These are phyloP conservation scores for Nudaria mundana DNA, from an alignment of 2,888 invertebrate species.

Conservation along the genomic window DNA sequence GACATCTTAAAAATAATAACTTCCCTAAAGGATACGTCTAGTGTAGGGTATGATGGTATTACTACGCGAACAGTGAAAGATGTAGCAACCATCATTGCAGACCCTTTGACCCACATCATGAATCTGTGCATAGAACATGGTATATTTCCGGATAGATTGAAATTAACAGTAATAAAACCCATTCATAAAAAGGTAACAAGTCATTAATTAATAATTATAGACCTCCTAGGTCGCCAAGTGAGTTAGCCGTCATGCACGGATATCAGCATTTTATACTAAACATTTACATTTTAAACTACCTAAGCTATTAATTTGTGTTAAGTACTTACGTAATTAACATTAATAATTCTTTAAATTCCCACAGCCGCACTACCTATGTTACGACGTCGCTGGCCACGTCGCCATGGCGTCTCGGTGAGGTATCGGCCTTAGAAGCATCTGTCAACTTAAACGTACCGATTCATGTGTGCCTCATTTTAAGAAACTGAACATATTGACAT, in stretches of 20 bases:
- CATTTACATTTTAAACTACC: too few relatives aligned
- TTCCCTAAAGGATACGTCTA: not conserved
- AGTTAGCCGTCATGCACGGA: too few relatives aligned
- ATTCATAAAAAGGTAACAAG: not conserved
- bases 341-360: too few relatives aligned
- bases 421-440: not conserved
- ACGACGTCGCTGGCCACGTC: too few relatives aligned
- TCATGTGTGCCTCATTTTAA: not conserved
- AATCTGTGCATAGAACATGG: not conserved
- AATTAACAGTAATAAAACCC: not conserved
- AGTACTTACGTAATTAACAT: too few relatives aligned
- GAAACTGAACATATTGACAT: not conserved
- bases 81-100: not conserved
- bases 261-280: too few relatives aligned
- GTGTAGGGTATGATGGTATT: conserved; percentile 1
- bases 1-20: not conserved
- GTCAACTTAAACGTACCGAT: not conserved
- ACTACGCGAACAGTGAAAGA: not conserved
- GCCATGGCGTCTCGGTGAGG: too few relatives aligned
- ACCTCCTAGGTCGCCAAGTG: not conserved
- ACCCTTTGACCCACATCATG: not conserved
- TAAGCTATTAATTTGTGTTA: too few relatives aligned
- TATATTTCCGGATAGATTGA: not conserved
- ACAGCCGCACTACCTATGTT: too few relatives aligned
- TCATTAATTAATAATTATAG: not conserved